These are phyloP conservation scores for Meteorus colon DNA, from an alignment of 2,888 invertebrate genomes.

Conservation along the genomic window DNA sequence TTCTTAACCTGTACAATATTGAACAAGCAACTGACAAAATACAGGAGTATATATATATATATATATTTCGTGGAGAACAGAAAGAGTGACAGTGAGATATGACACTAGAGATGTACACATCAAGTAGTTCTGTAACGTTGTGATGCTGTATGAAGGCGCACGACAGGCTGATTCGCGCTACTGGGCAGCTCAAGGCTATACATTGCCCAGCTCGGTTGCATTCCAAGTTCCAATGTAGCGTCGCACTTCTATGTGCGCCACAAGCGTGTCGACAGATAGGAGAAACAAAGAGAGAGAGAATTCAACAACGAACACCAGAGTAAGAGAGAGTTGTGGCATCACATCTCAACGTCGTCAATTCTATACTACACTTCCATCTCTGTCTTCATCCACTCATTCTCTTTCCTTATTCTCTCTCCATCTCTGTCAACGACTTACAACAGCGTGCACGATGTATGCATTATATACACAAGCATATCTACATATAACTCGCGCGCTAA, in stretches of 20 bases:
- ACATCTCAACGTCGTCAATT: constrained; percentile 44
- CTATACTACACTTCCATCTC: constrained; percentile 43
- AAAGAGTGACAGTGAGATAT: neutral
- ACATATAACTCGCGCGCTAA: neutral
- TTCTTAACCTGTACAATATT: neutral
- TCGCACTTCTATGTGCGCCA: constrained; percentile 33
- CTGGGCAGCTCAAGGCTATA: constrained; percentile 64
- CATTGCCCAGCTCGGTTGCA: constrained; percentile 63
- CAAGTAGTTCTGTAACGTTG: neutral
- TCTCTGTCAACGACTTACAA: neutral
- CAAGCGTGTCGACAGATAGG: constrained; percentile 32
- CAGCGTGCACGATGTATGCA: constrained; percentile 33
- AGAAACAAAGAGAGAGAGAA: constrained; percentile 38
- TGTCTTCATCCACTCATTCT: constrained; percentile 33
- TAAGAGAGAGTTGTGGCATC: constrained; percentile 38
- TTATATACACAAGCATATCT: constrained; percentile 28
- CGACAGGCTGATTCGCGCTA: constrained; percentile 63
- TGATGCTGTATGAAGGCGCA: constrained; percentile 45
- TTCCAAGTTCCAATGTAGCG: constrained; percentile 61
- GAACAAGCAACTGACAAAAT: neutral
- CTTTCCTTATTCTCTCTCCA: constrained; percentile 14
- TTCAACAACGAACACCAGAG: neutral
- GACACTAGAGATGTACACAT: constrained; percentile 22
- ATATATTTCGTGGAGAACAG: neutral
- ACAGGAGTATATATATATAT: neutral